These are phyloP conservation scores for Tethya wilhelma DNA, from an alignment of 37 sponge, comb jelly and placozoan genomes.

Conservation along the genomic window DNA sequence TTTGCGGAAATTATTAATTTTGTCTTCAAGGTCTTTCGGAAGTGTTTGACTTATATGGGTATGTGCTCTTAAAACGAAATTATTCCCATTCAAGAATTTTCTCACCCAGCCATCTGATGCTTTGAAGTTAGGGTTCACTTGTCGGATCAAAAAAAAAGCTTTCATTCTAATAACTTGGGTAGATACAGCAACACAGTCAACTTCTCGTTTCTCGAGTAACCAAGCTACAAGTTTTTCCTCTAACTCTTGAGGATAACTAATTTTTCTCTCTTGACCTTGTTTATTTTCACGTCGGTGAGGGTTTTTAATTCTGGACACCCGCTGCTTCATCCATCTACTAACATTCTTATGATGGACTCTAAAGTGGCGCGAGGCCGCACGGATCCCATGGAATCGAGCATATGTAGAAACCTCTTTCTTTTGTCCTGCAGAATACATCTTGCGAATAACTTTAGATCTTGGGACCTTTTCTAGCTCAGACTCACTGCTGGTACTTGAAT, in stretches of 20 bases:
- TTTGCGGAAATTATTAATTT: conserved; percentile 12
- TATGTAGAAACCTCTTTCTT: too few relatives aligned
- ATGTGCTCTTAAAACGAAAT: conserved; percentile 3
- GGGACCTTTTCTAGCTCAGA: too few relatives aligned
- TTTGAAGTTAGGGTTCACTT: conserved; percentile 12
- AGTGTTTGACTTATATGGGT: conserved; percentile 32
- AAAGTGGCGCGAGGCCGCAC: too few relatives aligned
- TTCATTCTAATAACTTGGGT: conserved; percentile 7
- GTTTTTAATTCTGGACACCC: conserved; percentile 5
- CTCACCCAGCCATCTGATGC: conserved; percentile 49
- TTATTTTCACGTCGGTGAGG: neutral
- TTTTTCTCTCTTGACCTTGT: neutral
- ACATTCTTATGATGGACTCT: conserved; percentile 6
- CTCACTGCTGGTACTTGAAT: too few relatives aligned
- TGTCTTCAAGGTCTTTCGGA: conserved; percentile 11
- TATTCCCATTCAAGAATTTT: conserved; percentile 28
- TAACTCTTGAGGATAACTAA: conserved; percentile 7
- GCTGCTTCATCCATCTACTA: neutral
- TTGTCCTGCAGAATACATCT: too few relatives aligned
- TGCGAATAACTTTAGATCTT: too few relatives aligned
- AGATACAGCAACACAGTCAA: conserved; percentile 19
- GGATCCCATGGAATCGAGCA: too few relatives aligned
- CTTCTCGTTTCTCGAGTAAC: conserved; percentile 10
- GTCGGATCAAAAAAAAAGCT: neutral
- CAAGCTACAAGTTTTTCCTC: conserved; percentile 9